phyloP scores from a whole-genome alignment of 2,797 vertebrate species.

The Cryptoprocta ferox region DNA sequence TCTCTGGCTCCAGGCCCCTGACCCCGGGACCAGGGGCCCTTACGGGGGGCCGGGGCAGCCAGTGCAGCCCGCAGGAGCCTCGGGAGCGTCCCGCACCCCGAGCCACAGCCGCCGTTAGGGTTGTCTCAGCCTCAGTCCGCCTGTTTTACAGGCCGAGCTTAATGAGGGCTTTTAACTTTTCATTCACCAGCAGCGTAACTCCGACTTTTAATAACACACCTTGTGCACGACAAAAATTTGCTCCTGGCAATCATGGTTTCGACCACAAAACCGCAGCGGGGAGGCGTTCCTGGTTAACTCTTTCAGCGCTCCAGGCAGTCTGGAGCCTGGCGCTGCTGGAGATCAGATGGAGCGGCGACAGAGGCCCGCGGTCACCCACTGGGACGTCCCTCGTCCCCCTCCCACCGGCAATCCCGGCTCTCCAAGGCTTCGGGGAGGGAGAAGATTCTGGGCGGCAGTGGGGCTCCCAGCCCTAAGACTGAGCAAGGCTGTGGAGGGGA shows the following conservation, averaged over 20 bases:
- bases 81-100: not conserved
- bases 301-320: constrained; percentile 83
- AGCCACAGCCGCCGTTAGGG: constrained; percentile 61
- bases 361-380: not conserved
- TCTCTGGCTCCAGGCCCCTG: not conserved
- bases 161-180: constrained; percentile 89
- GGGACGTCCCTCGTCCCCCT: not conserved
- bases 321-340: constrained; percentile 41
- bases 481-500: accelerated
- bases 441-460: not conserved
- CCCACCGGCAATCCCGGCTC: not conserved
- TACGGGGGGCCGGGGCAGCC: not conserved
- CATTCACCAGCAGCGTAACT: constrained; percentile 88
- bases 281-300: constrained; percentile 89
- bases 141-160: constrained; percentile 82
- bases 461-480: not conserved
- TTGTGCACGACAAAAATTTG: constrained; percentile 93
- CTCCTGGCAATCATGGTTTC: constrained; percentile 93
- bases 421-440: not conserved
- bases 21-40: not conserved
- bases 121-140: constrained; percentile 52
- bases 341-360: not conserved
- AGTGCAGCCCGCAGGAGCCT: not conserved
- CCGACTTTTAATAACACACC: constrained; percentile 88
- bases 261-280: constrained; percentile 94